Evolutionary conservation across 2,113 vertebrate species (phyloP), one percentile per base, ranked within the genome.

Genomic region (Pongo abelii): DNA sequence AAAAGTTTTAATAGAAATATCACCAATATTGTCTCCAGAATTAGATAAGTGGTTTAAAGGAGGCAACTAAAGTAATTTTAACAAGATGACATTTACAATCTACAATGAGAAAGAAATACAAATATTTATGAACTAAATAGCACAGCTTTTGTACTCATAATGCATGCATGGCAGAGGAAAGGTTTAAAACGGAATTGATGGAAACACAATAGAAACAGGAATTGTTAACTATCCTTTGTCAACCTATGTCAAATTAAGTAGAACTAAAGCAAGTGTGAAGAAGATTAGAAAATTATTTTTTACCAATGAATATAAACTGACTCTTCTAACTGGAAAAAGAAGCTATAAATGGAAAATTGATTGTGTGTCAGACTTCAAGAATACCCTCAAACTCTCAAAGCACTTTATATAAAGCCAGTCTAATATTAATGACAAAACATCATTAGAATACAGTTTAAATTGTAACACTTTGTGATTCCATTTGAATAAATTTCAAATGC

Each of bases 101-200:
- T 6, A 83, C 12, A 67, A 46, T 59, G 69, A 86, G 32, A 81
- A 91, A 69, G 6, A 43, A 84, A 69, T 55, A 69, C 52, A 93
- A 88, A 81, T 94, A 93, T 80, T 81, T 96, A 72, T 83, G n/a
- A 59, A 91, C 30, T 50, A 89, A 96, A 96, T 16, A 85, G 0
- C 64, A 88, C 0, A 85, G 48, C 0, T 35, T 94, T 75, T 77
- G 32, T 48, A 40, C 78, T 91, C 7, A 85, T 35, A 89, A 89
- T 67, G 61, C 13, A 84, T 61, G 4, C 20, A 70, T 12, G 46
- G 2, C 40, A 75, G 30, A 79, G 50, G 61, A 59, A 92, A 86
- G 9, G 32, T 25, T 77, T 46, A 17, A 50, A 67, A 87, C 80
- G 14, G n/a, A 69, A 59, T 25, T 64, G 32, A 50, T 22, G 12